Base-by-base conservation (phyloP, 2,113 vertebrate species). In the Archocentrus centrarchus region DNA sequence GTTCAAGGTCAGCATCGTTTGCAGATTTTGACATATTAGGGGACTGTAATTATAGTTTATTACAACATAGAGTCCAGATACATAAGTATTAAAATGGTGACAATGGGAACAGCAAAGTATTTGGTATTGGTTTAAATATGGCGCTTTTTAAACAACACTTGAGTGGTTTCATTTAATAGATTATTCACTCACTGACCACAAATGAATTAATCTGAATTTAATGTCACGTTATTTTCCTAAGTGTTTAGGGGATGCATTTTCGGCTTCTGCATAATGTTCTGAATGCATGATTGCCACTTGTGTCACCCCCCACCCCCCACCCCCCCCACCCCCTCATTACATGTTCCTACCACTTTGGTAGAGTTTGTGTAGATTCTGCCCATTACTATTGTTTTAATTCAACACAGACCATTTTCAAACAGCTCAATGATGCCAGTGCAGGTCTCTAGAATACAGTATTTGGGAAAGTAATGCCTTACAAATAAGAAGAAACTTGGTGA, bases 1-100 rank as follows among this genome's bases (percentile, higher is more conserved):
- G 66, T 93, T 81, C 13, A 77, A 83, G 76, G 63, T 86, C 66
- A 64, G 77, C 83, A 78, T 89, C n/a, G 62, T 75, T 75, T 81
- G 83, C 11, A 53, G 37, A 70, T 58, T 79, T 75, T 77, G 75
- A 81, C 15, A 84, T 57, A 9, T 30, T 83, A 11, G 84, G 58
- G 59, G 78, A 64, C 20, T 77, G 32, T 47, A 41, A 64, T 39
- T 82, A 76, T 35, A 66, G 15, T 37, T 30, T 66, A 77, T 75
- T 24, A 64, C 32, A 83, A 47, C 37, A 86, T n/a, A 78, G 61
- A 79, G 24, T 75, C 73, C 20, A 83, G 59, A 80, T 50, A 76
- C 14, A 55, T n/a, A 58, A 24, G 53, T 53, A 63, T 63, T 62
- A 30, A 83, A 68, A 22, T 20, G 3, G 75, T 22, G 68, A 22